Evolutionary conservation across 2,797 vertebrate species (phyloP).

Genomic region (Rhinophrynus dorsalis): DNA sequence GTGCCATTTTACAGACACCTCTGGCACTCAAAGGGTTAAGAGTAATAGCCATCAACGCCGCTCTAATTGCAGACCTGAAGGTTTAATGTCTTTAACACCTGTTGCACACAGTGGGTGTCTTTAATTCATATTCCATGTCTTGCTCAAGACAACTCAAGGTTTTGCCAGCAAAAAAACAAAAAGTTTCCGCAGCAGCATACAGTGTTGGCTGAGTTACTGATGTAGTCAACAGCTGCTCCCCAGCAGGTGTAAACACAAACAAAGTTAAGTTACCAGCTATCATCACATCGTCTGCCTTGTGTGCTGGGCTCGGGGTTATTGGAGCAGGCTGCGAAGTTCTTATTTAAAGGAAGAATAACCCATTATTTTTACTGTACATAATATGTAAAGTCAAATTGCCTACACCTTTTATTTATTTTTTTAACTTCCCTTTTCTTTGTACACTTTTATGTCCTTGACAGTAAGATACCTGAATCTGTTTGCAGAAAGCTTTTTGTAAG

Average conservation of each 20-base stretch:
- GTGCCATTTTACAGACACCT: no score
- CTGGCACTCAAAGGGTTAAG: no score
- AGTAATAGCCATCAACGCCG: no score
- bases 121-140: constrained; percentile 40
- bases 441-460: no score
- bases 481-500: no score
- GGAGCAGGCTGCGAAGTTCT: no score
- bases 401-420: no score
- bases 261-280: neutral
- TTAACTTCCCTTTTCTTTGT: no score
- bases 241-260: constrained; percentile 45
- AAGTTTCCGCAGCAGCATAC: constrained; percentile 1
- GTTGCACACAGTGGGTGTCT: constrained; percentile 19
- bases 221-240: constrained; percentile 28
- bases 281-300: neutral
- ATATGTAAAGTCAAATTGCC: no score
- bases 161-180: constrained; percentile 19
- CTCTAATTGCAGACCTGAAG: neutral
- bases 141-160: constrained; percentile 15
- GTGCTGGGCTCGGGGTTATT: neutral
- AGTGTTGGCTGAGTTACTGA: constrained; percentile 12
- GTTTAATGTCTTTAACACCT: constrained; percentile 42
- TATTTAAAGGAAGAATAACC: no score
- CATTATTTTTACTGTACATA: no score
- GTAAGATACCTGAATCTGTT: no score